Conservation (phyloP, 53 echinoderm and acorn worm genomes). For the Paracentrotus lividus region DNA sequence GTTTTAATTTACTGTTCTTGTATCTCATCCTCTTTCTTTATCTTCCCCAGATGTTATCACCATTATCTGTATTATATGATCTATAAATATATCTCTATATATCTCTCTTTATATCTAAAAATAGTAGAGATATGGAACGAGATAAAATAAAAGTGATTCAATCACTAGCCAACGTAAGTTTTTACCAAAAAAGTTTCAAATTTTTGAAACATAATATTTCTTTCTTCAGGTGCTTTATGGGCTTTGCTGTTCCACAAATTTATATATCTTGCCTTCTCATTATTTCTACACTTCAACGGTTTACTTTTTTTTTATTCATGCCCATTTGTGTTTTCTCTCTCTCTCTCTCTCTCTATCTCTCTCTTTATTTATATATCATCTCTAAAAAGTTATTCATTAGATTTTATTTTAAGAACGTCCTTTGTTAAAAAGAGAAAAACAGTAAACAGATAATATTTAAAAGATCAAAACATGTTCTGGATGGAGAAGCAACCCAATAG, state of each 20-base stretch:
- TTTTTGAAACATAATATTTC: neutral
- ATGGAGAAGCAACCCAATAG: no score
- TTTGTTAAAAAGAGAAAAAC: no score
- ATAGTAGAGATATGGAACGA: no score
- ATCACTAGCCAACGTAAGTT: no score
- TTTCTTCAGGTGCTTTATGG: no score
- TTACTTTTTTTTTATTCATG: neutral
- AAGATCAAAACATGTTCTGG: no score
- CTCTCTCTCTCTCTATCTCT: neutral
- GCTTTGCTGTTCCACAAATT: no score
- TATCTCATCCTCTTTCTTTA: neutral
- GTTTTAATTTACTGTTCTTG: neutral
- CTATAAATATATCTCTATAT: neutral
- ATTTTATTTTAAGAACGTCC: no score
- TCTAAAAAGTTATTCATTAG: no score
- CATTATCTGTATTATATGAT: neutral
- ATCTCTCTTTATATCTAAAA: neutral
- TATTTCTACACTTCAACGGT: neutral
- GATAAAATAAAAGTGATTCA: no score
- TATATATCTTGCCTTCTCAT: neutral
- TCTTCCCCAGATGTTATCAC: neutral
- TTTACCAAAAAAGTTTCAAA: neutral
- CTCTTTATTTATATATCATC: neutral
- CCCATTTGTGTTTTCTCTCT: neutral
- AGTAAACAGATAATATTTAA: no score